phyloP scores from a whole-genome alignment of 2,888 invertebrate species.

The Disparrhopalites patrizii region DNA sequence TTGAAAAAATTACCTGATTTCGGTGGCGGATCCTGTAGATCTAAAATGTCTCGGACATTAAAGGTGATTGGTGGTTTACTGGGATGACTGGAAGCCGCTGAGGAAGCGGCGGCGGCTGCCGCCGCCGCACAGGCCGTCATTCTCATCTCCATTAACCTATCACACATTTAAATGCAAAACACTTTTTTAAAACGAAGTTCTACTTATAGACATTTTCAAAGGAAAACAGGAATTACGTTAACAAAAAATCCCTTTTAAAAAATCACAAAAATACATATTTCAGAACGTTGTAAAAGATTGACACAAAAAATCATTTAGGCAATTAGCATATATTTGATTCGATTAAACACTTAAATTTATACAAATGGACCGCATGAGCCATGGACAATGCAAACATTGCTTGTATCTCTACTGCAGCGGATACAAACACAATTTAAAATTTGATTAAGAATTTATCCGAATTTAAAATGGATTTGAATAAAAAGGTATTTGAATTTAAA shows the following conservation, averaged over 20 bases:
- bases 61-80: conserved; percentile 54
- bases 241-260: background rate
- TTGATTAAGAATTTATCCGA: too few relatives aligned
- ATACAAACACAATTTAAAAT: too few relatives aligned
- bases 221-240: background rate
- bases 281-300: background rate
- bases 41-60: conserved; percentile 89
- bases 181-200: background rate
- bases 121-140: conserved; percentile 47
- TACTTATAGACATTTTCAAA: background rate
- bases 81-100: conserved; percentile 13
- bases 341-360: too few relatives aligned
- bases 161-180: background rate
- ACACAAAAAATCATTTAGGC: background rate
- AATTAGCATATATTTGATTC: too few relatives aligned
- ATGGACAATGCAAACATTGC: too few relatives aligned
- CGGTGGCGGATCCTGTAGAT: conserved; percentile 65
- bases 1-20: conserved; percentile 43
- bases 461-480: too few relatives aligned
- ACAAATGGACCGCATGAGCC: too few relatives aligned
- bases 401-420: too few relatives aligned
- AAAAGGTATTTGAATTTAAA: too few relatives aligned
- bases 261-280: background rate
- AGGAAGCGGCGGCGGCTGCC: conserved; percentile 44
- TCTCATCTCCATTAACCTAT: conserved; percentile 48